A percentile compares a stretch with the other conserved stretches of the same genome.
phyloP scores from a whole-genome alignment of 2,888 invertebrate species.

The Argynnis bischoffii region DNA sequence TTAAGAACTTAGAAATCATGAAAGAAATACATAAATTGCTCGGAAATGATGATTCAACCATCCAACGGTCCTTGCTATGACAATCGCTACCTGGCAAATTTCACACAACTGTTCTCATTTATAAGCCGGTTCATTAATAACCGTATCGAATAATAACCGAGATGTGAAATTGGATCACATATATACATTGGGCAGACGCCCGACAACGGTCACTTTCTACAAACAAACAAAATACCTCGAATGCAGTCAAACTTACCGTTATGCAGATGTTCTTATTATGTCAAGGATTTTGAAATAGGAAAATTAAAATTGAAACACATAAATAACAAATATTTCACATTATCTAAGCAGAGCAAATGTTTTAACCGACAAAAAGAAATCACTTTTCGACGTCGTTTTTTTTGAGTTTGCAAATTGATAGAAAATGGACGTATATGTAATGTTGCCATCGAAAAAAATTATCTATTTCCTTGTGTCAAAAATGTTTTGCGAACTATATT shows the following conservation, averaged over 20 bases:
- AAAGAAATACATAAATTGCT: conserved; percentile 42
- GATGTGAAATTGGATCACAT: conserved; percentile 73
- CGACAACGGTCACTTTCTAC: conserved; percentile 78
- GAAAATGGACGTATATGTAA: conserved; percentile 68
- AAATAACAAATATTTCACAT: conserved; percentile 64
- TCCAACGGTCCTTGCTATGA: conserved; percentile 46
- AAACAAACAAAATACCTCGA: conserved; percentile 74
- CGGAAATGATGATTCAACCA: conserved; percentile 56
- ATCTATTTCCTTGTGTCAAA: conserved; percentile 3
- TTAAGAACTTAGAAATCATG: conserved; percentile 28
- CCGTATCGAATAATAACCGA: conserved; percentile 58
- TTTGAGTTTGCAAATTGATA: conserved; percentile 63
- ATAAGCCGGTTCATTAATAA: conserved; percentile 67
- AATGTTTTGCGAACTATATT: background rate
- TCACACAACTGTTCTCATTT: conserved; percentile 65
- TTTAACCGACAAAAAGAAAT: conserved; percentile 63
- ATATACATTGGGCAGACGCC: conserved; percentile 57
- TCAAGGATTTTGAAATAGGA: conserved; percentile 49
- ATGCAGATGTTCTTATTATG: conserved; percentile 47
- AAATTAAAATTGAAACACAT: conserved; percentile 56
- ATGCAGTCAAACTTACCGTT: conserved; percentile 74
- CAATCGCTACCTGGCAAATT: conserved; percentile 57
- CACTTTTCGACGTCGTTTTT: conserved; percentile 74
- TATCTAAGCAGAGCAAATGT: conserved; percentile 57
- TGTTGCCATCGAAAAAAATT: conserved; percentile 2